Conservation (phyloP, 1,140 invertebrate genomes). For the Bombus breviceps region DNA sequence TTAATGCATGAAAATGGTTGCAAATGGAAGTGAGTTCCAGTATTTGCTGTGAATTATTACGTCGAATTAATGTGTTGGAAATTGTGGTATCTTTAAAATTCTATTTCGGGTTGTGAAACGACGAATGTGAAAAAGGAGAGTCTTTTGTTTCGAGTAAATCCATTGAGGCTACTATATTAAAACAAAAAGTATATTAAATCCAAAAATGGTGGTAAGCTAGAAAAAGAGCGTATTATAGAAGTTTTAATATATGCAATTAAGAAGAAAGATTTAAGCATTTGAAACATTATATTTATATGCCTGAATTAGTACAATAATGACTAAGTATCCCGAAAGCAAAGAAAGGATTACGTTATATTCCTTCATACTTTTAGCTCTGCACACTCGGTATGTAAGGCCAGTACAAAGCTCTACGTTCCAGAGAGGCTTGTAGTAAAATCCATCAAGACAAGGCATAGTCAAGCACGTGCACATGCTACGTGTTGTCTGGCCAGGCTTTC, state of each 20-base stretch:
- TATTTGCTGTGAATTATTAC: background rate
- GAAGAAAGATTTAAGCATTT: background rate
- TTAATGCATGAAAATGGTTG: background rate
- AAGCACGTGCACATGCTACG: background rate
- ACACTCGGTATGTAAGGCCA: background rate
- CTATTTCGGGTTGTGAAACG: background rate
- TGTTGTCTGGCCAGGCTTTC: background rate
- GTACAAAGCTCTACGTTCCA: background rate
- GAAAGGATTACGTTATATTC: background rate
- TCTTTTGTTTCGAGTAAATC: background rate
- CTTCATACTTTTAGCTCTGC: background rate
- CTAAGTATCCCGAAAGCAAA: background rate
- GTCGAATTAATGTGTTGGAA: background rate
- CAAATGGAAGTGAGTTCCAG: background rate
- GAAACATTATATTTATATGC: no score
- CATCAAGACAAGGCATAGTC: background rate
- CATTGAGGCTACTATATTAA: background rate
- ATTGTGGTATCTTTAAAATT: background rate
- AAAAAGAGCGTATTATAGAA: background rate
- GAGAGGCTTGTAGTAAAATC: background rate
- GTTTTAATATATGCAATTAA: background rate
- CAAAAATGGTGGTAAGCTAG: background rate
- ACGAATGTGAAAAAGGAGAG: background rate
- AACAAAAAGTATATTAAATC: background rate
- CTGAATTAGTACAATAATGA: background rate